Conservation (phyloP, 2,888 invertebrate species). For the Dolichomitus sp. region DNA sequence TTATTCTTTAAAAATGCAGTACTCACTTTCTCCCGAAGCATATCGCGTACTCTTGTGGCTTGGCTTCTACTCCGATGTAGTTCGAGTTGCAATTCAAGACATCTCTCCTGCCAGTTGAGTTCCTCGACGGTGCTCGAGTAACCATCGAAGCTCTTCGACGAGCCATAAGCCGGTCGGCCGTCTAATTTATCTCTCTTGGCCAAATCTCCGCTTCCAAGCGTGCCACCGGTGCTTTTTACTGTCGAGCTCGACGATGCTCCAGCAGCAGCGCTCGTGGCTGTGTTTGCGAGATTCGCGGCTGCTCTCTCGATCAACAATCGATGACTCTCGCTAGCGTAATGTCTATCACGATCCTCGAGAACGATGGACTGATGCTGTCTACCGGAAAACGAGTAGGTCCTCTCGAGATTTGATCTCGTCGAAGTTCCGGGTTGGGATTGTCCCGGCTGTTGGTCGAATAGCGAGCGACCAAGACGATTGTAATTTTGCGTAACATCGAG, state of each 20-base stretch:
- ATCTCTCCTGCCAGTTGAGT: conserved; percentile 96
- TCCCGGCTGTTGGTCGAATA: conserved; percentile 43
- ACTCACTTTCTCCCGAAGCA: conserved; percentile 96
- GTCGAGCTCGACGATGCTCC: conserved; percentile 33
- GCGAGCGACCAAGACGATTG: conserved; percentile 51
- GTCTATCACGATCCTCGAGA: conserved; percentile 44
- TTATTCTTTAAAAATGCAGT: not conserved
- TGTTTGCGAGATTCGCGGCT: conserved; percentile 42
- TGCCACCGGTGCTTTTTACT: conserved; percentile 23
- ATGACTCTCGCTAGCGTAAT: conserved; percentile 50
- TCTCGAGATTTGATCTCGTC: conserved; percentile 72
- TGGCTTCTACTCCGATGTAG: conserved; percentile 95
- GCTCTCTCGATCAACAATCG: conserved; percentile 73
- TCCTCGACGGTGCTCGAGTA: conserved; percentile 82
- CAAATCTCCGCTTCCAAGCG: conserved; percentile 69
- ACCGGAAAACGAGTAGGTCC: conserved; percentile 76
- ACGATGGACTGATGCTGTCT: conserved; percentile 71
- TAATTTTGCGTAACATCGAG: conserved; percentile 66
- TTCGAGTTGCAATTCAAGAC: conserved; percentile 94
- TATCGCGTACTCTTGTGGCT: conserved; percentile 94
- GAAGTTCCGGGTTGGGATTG: conserved; percentile 69
- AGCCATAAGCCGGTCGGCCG: conserved; percentile 75
- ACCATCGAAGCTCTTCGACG: conserved; percentile 83
- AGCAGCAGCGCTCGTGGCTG: conserved; percentile 3
- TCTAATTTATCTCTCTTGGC: conserved; percentile 84